Evolutionary conservation across 2,113 vertebrate species (phyloP).

Genomic region (Lipotes vexillifer): DNA sequence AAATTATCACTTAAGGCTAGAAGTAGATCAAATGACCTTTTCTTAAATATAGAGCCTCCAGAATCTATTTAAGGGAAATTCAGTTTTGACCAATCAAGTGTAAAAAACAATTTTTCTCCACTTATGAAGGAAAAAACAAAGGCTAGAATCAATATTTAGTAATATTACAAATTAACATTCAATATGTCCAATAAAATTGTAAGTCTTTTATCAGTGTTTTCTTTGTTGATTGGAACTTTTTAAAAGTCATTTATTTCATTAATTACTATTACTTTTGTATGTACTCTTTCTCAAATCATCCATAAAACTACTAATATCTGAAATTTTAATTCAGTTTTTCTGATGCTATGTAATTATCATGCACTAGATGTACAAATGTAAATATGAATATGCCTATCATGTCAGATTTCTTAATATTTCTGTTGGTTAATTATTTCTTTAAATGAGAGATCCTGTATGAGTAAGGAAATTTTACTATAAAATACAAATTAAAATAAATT

Average conservation of each 20-base stretch:
- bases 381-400: background rate
- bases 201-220: background rate
- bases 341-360: background rate
- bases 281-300: constrained; percentile 13
- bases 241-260: background rate
- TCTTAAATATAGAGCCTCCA: background rate
- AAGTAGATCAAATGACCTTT: background rate
- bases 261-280: background rate
- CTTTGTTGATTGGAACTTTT: background rate
- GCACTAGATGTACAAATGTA: background rate
- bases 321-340: background rate
- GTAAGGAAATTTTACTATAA: constrained; percentile 18
- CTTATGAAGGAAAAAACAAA: background rate
- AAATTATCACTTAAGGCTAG: background rate
- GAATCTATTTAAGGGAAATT: background rate
- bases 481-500: constrained; percentile 26
- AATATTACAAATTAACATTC: background rate
- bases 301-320: background rate
- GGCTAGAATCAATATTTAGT: background rate
- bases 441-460: background rate
- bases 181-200: background rate
- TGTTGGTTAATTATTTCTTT: constrained; percentile 8
- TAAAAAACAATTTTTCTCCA: background rate
- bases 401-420: background rate
- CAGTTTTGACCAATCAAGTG: background rate